Percentiles rank a stretch among this genome's conserved stretches.
Conservation (phyloP, 2,888 invertebrate genomes). For the Agriopis marginaria region DNA sequence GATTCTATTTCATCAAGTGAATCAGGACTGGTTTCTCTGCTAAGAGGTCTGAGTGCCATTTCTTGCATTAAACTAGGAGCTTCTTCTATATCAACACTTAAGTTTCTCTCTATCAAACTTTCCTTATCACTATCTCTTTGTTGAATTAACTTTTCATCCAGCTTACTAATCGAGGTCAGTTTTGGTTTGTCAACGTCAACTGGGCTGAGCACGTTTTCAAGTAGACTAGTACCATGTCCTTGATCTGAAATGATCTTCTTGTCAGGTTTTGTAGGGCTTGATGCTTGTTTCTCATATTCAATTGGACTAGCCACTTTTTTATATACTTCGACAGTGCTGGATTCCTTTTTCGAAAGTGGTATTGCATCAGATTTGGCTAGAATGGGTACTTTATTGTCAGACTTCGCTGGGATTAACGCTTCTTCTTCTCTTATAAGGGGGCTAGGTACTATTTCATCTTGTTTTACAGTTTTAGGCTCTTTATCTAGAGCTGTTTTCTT, state of each 20-base stretch:
- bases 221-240: background rate
- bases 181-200: background rate
- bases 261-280: background rate
- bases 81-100: background rate
- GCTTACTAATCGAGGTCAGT: background rate
- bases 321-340: too few relatives aligned
- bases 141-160: background rate
- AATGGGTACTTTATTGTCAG: too few relatives aligned
- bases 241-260: background rate
- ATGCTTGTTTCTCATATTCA: too few relatives aligned
- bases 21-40: conserved; percentile 8
- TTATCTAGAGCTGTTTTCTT: conserved; percentile 2
- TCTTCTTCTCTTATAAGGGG: too few relatives aligned
- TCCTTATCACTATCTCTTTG: background rate
- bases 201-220: background rate
- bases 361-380: too few relatives aligned
- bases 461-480: background rate
- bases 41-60: conserved; percentile 1
- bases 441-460: background rate
- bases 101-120: background rate
- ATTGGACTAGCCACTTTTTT: too few relatives aligned
- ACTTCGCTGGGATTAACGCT: too few relatives aligned
- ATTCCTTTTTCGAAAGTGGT: too few relatives aligned
- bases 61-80: conserved; percentile 20
- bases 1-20: conserved; percentile 4